phyloP scores from a whole-genome alignment of 2,888 invertebrate genomes.

The Agrochola lychnidis region DNA sequence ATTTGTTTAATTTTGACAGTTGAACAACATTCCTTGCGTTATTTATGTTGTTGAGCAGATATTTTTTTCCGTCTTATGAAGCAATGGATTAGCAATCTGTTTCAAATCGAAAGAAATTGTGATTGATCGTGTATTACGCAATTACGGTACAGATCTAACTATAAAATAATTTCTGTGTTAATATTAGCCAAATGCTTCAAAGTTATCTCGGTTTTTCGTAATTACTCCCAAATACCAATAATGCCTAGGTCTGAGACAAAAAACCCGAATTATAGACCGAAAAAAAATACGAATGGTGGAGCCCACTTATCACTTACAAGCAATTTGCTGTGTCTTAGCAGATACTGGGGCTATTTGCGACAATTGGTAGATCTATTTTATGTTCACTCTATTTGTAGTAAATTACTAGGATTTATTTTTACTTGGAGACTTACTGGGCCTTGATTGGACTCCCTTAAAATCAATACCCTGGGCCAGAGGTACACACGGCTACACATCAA shows the following conservation, averaged over 20 bases:
- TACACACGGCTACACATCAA: too few relatives aligned
- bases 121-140: too few relatives aligned
- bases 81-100: too few relatives aligned
- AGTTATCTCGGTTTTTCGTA: background rate
- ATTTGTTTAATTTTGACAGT: too few relatives aligned
- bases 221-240: slow-evolving; percentile 16
- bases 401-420: background rate
- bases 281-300: slow-evolving; percentile 16
- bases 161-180: background rate
- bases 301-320: slow-evolving; percentile 17
- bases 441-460: background rate
- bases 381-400: slow-evolving; percentile 1
- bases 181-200: background rate
- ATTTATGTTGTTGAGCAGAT: too few relatives aligned
- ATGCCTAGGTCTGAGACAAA: background rate
- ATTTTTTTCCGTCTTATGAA: too few relatives aligned
- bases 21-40: too few relatives aligned
- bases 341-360: background rate
- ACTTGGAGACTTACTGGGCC: background rate
- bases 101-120: too few relatives aligned
- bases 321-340: slow-evolving; percentile 16
- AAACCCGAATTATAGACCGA: slow-evolving; percentile 6
- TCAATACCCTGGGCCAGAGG: too few relatives aligned
- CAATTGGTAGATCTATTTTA: slow-evolving; percentile 9
- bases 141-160: background rate